A percentile compares a stretch with the other conserved stretches of the same genome.
These are phyloP conservation scores for Ciconia maguari DNA, from an alignment of 2,113 vertebrate species.

Conservation along the genomic window DNA sequence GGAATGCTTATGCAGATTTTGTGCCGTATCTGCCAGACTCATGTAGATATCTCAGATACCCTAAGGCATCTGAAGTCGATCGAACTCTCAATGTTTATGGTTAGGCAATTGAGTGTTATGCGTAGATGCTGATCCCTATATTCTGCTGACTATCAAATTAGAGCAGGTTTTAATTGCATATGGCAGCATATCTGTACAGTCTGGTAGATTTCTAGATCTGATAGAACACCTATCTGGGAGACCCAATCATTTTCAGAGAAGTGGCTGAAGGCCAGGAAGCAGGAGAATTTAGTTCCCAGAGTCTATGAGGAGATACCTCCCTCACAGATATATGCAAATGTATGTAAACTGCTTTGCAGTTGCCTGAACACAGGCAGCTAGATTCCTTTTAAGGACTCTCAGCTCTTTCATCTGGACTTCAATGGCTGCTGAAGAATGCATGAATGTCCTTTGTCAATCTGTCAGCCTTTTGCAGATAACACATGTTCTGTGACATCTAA, in stretches of 20 bases:
- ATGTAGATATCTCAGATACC: not conserved
- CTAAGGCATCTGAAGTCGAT: not conserved
- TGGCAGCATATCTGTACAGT: not conserved
- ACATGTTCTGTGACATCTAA: not conserved
- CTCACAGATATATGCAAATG: not conserved
- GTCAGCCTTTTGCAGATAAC: not conserved
- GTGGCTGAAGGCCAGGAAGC: not conserved
- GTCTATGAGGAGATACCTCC: not conserved
- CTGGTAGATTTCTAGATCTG: not conserved
- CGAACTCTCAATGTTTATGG: not conserved
- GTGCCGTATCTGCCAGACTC: not conserved
- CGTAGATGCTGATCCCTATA: not conserved
- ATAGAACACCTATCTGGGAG: not conserved
- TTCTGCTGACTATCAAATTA: not conserved
- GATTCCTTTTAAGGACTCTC: not conserved
- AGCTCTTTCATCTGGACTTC: not conserved
- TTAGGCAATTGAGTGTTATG: not conserved
- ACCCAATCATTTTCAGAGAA: not conserved
- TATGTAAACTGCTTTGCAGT: not conserved
- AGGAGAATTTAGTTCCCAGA: not conserved
- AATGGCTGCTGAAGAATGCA: not conserved
- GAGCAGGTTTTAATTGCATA: not conserved
- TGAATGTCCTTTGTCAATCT: not conserved
- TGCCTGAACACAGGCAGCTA: not conserved
- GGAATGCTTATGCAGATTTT: not conserved